Conservation (phyloP, 2,113 vertebrate species). For the Onychostoma macrolepis region DNA sequence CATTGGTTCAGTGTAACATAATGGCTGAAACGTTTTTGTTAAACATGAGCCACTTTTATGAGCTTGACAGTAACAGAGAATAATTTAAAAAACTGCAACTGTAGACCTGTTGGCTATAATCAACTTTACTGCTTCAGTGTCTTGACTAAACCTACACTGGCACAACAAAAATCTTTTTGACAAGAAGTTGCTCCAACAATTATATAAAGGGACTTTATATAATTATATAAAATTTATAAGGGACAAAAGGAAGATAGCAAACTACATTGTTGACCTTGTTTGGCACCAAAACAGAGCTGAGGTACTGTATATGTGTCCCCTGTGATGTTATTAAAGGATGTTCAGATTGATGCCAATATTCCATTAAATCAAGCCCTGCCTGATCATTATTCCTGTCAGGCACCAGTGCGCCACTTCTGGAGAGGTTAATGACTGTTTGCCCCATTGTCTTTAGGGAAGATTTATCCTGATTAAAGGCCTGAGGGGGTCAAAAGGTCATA, state of each 20-base stretch:
- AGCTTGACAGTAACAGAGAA: background rate
- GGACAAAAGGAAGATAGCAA: background rate
- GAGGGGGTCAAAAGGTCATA: constrained; percentile 42
- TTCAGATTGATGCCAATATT: constrained; percentile 9
- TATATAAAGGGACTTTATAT: too few relatives aligned
- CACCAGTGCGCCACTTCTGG: background rate
- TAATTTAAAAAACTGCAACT: too few relatives aligned
- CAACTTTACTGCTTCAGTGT: background rate
- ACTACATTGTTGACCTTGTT: background rate
- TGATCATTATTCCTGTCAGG: constrained; percentile 43
- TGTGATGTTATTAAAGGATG: constrained; percentile 17
- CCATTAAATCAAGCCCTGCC: constrained; percentile 25
- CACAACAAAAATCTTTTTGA: background rate
- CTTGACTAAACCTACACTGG: background rate
- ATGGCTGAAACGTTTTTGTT: background rate
- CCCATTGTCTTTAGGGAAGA: constrained; percentile 48
- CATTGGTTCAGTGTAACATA: background rate
- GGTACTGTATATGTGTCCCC: background rate
- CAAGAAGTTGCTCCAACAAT: background rate
- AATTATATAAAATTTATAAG: background rate
- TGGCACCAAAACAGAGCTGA: background rate
- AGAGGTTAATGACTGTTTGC: constrained; percentile 52
- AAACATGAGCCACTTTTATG: background rate
- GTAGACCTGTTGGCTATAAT: background rate
- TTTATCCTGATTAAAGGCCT: constrained; percentile 51